phyloP scores from a whole-genome alignment of 2,113 vertebrate genomes.

The Hemibagrus wyckioides region DNA sequence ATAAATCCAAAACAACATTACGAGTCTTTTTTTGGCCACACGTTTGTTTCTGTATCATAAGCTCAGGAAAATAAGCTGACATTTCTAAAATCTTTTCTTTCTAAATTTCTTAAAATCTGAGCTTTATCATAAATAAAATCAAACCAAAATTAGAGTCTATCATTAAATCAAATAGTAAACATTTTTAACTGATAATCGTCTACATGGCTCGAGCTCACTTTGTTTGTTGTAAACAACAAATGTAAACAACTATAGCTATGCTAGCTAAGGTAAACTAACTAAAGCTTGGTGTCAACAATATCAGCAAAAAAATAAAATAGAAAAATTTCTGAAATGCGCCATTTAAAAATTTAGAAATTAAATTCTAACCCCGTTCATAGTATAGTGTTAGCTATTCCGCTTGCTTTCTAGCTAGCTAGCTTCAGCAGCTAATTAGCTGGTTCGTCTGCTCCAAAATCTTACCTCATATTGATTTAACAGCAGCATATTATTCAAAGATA shows the following conservation, averaged over 20 bases:
- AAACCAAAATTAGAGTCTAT: background rate
- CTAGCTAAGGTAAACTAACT: background rate
- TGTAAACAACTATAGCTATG: background rate
- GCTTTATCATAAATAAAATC: background rate
- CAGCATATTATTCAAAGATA: background rate
- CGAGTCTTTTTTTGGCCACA: background rate
- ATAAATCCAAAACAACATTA: background rate
- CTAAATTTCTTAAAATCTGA: too few species aligned
- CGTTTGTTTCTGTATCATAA: background rate
- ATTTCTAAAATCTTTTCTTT: background rate
- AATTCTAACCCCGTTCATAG: background rate
- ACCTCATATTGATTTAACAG: constrained; percentile 56
- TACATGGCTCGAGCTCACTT: background rate
- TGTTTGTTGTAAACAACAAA: background rate
- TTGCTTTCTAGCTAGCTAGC: constrained; percentile 24
- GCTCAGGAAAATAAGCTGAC: background rate
- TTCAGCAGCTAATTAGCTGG: background rate
- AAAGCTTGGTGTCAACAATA: background rate
- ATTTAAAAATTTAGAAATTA: background rate
- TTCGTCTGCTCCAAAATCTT: constrained; percentile 29
- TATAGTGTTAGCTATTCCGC: constrained; percentile 36
- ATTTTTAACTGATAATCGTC: too few species aligned
- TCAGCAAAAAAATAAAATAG: background rate
- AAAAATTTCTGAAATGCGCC: background rate
- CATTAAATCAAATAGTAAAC: background rate